Evolutionary conservation across 2,113 vertebrate genomes (phyloP), one percentile per base, ranked within the genome.

Genomic region (Balaeniceps rex): DNA sequence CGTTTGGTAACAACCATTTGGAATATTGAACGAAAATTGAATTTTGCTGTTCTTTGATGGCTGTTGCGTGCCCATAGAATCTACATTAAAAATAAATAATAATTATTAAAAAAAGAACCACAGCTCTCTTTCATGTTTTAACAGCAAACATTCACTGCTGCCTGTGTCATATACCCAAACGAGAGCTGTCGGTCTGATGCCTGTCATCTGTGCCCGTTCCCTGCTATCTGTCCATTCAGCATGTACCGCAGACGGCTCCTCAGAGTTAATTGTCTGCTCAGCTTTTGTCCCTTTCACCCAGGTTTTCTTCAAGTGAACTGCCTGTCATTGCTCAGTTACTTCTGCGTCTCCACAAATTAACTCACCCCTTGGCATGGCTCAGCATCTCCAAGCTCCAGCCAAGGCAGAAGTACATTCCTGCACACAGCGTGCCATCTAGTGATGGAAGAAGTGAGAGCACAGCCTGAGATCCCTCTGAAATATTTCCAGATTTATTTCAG

Each of bases 341-440:
- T 40, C 80, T 55, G 52, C 7, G 1, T 42, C 83, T 55, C 34
- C 14, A 1, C 6, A 52, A 57, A 86, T 77, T n/a, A 92, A 60
- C 58, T 36, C 64, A 4, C 17, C 2, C 1, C 72, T 52, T 16
- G 65, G 70, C 85, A 46, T 13, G 52, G 79, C 68, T 84, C 78
- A 29, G 63, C 34, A 29, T 9, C 40, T 12, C 54, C 40, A 4
- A 38, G 38, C 77, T 69, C 54, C 77, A 42, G 40, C 63, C 78
- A 7, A 31, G 49, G 42, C 52, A 4, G 24, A 33, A 60, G 77
- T 15, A 5, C 52, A 96, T 97, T 90, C 94, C 90, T 93, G 83
- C 58, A 97, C 80, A 2, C 69, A 49, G 42, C 13, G 9, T 98
- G 97, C 98, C 97, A 97, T 49, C 97, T 98, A 98, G 97, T 71